Conservation (phyloP, 1,140 invertebrate species). For the Drosophila trapezifrons region DNA sequence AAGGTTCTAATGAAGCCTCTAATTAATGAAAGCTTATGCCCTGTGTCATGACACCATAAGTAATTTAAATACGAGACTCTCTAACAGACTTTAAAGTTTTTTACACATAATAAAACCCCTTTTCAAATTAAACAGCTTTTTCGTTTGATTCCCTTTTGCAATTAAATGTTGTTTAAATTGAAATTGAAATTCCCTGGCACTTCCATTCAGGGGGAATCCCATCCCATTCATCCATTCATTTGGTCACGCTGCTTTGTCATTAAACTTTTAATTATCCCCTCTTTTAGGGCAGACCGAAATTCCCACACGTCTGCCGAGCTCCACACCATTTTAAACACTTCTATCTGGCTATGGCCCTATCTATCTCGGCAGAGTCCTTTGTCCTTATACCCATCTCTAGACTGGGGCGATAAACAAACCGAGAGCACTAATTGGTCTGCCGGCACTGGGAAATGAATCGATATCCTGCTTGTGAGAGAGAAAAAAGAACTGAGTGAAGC, state of each 20-base stretch:
- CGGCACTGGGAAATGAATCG: slow-evolving; percentile 80
- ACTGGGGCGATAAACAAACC: slow-evolving; percentile 65
- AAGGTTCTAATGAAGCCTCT: too few relatives aligned
- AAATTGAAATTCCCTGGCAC: slow-evolving; percentile 26
- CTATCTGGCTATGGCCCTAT: not conserved
- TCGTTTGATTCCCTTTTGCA: not conserved
- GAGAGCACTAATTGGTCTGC: slow-evolving; percentile 73
- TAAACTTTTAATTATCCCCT: slow-evolving; percentile 57
- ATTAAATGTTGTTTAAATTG: slow-evolving; percentile 17
- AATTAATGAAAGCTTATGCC: too few relatives aligned
- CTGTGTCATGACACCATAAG: too few relatives aligned
- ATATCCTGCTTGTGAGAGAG: slow-evolving; percentile 57
- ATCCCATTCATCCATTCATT: too few relatives aligned
- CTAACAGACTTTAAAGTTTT: too few relatives aligned
- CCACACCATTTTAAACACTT: slow-evolving; percentile 58
- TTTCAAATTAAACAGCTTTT: too few relatives aligned
- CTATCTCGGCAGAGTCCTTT: slow-evolving; percentile 1
- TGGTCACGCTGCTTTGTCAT: slow-evolving; percentile 42
- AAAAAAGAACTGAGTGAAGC: not conserved
- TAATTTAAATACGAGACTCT: too few relatives aligned
- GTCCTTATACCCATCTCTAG: slow-evolving; percentile 8
- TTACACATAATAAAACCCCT: not conserved
- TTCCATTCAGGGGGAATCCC: too few relatives aligned
- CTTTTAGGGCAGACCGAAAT: slow-evolving; percentile 34
- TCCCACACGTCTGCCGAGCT: slow-evolving; percentile 42